Conservation (phyloP, 2,888 invertebrate genomes). For the Rotaria sp. region DNA sequence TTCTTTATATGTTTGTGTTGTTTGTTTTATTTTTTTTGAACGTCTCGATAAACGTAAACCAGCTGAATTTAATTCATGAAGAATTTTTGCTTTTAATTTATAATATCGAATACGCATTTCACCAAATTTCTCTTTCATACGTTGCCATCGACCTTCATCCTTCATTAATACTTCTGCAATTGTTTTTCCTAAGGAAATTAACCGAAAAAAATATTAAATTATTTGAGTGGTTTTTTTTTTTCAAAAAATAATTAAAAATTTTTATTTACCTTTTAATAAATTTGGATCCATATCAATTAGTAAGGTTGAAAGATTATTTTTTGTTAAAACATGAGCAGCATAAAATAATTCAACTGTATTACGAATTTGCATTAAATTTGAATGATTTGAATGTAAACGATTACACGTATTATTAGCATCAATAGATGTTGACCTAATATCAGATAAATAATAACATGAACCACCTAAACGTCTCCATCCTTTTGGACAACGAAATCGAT, state of each 20-base stretch:
- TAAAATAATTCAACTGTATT: constrained; percentile 16
- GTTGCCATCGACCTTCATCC: not conserved
- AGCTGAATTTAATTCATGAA: not conserved
- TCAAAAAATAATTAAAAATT: not conserved
- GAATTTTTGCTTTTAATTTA: not conserved
- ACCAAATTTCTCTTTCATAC: not conserved
- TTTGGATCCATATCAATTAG: not conserved
- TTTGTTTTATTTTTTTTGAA: not conserved
- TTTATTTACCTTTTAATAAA: not conserved
- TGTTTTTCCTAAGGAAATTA: not conserved
- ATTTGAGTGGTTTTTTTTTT: not conserved
- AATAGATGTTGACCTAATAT: not conserved
- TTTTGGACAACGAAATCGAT: constrained; percentile 29
- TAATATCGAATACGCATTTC: not conserved
- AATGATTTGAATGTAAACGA: constrained; percentile 8
- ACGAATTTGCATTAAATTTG: constrained; percentile 18
- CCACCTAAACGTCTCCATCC: constrained; percentile 18
- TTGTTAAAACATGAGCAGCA: constrained; percentile 4
- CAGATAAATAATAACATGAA: not conserved
- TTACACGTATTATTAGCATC: constrained; percentile 15
- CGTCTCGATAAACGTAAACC: constrained; percentile 6
- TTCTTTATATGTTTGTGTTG: not conserved
- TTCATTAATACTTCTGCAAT: not conserved
- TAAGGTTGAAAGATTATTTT: constrained; percentile 12
- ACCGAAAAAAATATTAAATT: not conserved